phyloP scores from a whole-genome alignment of 30 jellyfish, hydroid and myxozoan species.

The Aurelia aurita region DNA sequence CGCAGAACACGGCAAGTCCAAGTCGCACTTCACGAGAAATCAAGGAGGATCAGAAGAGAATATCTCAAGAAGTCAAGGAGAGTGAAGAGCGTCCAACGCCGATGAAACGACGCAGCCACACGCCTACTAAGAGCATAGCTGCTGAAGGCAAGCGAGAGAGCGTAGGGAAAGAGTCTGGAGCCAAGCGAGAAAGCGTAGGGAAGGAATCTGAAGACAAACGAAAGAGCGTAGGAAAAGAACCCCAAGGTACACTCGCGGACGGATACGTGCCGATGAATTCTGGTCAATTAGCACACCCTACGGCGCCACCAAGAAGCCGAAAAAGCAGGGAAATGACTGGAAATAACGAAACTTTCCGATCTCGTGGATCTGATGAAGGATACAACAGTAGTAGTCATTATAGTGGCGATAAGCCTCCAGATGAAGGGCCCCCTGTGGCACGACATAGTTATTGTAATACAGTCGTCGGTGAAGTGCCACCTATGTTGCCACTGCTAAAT shows the following conservation, averaged over 20 bases:
- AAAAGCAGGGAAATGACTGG: slow-evolving; percentile 40
- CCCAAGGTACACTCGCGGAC: slow-evolving; percentile 5
- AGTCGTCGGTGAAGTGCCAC: slow-evolving; percentile 24
- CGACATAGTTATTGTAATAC: slow-evolving; percentile 35
- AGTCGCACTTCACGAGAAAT: slow-evolving; percentile 12
- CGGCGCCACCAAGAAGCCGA: slow-evolving; percentile 61
- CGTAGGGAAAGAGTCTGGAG: no score
- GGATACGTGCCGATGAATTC: slow-evolving; percentile 27
- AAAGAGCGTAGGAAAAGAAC: no score
- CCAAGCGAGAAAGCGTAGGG: no score
- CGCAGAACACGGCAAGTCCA: not conserved
- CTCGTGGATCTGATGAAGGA: slow-evolving; percentile 92
- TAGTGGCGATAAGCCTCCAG: slow-evolving; percentile 88
- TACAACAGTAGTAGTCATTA: slow-evolving; percentile 92
- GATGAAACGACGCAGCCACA: not conserved
- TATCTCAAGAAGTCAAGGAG: slow-evolving; percentile 2
- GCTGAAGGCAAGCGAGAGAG: no score
- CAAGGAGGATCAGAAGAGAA: not conserved
- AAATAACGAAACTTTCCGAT: slow-evolving; percentile 36
- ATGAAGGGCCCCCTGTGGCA: slow-evolving; percentile 23
- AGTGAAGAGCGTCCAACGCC: not conserved
- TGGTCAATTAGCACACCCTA: slow-evolving; percentile 15
- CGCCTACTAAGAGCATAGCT: not conserved
- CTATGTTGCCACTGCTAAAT: slow-evolving; percentile 58
- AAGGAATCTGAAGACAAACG: no score